Percentiles rank a stretch among this genome's conserved stretches.
phyloP scores from a whole-genome alignment of 2,888 invertebrate species.

The Linyphia triangularis region DNA sequence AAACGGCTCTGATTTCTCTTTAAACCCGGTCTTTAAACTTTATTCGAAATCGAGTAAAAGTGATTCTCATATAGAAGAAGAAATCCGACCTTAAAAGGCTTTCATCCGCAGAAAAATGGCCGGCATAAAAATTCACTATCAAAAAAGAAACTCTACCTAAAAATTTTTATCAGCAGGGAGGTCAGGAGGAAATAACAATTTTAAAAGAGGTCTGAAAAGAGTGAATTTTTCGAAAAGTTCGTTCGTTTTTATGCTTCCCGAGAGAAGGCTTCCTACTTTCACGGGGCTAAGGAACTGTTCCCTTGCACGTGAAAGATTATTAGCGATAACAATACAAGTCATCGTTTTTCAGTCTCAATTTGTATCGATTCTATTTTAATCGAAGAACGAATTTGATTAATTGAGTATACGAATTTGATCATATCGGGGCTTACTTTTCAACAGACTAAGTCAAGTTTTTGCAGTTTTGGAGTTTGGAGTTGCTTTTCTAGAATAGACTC shows the following conservation, averaged over 20 bases:
- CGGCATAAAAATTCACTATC: conserved; percentile 51
- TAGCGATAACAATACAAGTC: conserved; percentile 48
- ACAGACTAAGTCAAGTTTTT: no score
- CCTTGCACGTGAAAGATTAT: not conserved
- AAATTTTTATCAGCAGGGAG: conserved; percentile 18
- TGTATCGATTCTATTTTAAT: conserved; percentile 16
- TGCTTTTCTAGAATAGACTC: no score
- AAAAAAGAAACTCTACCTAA: conserved; percentile 47
- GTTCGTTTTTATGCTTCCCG: conserved; percentile 51
- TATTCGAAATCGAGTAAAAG: conserved; percentile 49
- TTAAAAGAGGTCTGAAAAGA: conserved; percentile 48
- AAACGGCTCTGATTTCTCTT: conserved; percentile 44
- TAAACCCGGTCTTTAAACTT: conserved; percentile 60
- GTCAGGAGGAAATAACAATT: conserved; percentile 46
- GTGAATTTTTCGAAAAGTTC: conserved; percentile 52
- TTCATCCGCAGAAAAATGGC: conserved; percentile 59
- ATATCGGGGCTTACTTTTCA: no score
- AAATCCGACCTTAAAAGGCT: conserved; percentile 59
- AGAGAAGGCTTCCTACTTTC: conserved; percentile 18
- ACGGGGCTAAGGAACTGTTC: conserved; percentile 31
- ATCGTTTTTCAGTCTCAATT: not conserved
- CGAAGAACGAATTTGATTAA: conserved; percentile 7
- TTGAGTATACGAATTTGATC: conserved; percentile 11
- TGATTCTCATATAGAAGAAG: conserved; percentile 34
- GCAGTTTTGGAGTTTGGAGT: no score